Evolutionary conservation across 2,113 vertebrate genomes (phyloP).

Genomic region (Sander lucioperca): DNA sequence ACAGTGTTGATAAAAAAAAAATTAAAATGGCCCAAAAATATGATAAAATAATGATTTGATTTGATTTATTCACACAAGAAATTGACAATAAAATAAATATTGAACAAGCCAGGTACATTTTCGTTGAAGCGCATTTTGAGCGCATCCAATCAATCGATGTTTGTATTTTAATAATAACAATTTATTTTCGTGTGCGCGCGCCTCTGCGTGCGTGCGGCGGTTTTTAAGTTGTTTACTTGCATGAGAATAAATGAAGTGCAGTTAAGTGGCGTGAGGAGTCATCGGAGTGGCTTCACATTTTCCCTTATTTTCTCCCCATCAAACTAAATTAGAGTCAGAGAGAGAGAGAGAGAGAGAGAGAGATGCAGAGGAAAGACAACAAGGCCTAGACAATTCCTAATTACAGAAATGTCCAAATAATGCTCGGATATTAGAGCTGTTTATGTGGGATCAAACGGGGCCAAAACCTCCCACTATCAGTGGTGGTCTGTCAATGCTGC

Average conservation of each 20-base stretch:
- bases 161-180: constrained; percentile 17
- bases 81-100: not conserved
- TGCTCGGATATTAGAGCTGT: not conserved
- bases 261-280: constrained; percentile 43
- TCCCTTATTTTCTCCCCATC: constrained; percentile 40
- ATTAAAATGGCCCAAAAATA: not conserved
- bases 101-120: constrained; percentile 1
- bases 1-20: not conserved
- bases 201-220: not conserved
- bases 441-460: constrained; percentile 10
- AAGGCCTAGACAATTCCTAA: not conserved
- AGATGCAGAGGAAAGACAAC: not conserved
- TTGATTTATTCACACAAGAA: not conserved
- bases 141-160: constrained; percentile 13
- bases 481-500: not conserved
- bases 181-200: not conserved
- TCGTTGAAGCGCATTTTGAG: not conserved
- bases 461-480: constrained; percentile 1
- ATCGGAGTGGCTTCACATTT: constrained; percentile 51
- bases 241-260: constrained; percentile 53
- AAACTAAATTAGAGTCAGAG: constrained; percentile 27
- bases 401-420: not conserved
- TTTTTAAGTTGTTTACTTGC: constrained; percentile 59
- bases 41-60: not conserved
- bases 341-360: not conserved